Evolutionary conservation across 1,140 invertebrate species (phyloP), one percentile per base, ranked within the genome.

Genomic region (Cheumatopsyche charites): DNA sequence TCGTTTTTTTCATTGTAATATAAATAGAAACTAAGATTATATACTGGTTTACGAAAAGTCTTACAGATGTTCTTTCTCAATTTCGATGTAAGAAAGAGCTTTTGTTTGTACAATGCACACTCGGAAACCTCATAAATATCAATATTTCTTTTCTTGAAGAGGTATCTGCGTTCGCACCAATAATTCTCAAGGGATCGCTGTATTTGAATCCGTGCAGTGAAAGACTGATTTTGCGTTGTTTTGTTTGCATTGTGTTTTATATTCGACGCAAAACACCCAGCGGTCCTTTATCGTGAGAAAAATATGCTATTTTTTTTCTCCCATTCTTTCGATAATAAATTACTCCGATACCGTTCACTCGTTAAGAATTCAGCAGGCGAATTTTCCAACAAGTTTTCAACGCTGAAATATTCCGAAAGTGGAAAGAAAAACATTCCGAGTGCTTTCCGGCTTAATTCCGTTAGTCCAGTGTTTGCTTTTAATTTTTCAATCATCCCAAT

Each of bases 241-340:
- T 58, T 23, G 7, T 13, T 58, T 58, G 43, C 43, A 15, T 47
- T 58, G 17, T 58, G 55, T 58, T 58, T 58, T 55, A 36, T 36
- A 36, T 36, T 36, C 29, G 29, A 36, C 29, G 29, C 29, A 9
- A 36, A n/a, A 36, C 9, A 36, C 29, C 29, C 29, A 36, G 29
- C 9, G 29, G 29, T 36, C 29, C 9, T 36, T 36, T 36, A 36
- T 36, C 29, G 29, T 3, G 9, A 3, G 29, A 36, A 36, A 36
- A 36, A 36, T 36, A 36, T 36, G 29, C 29, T 36, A 4, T 36
- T 36, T 36, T 36, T 9, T 9, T 3, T n/a, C n/a, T 36, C 9
- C 3, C 29, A 3, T 36, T 36, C 29, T 36, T 36, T 36, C 29
- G 29, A 36, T 36, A 36, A 36, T 36, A 36, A 36, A 36, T 36